Base-by-base conservation (phyloP, 2,797 vertebrate genomes). In the Luscinia megarhynchos region DNA sequence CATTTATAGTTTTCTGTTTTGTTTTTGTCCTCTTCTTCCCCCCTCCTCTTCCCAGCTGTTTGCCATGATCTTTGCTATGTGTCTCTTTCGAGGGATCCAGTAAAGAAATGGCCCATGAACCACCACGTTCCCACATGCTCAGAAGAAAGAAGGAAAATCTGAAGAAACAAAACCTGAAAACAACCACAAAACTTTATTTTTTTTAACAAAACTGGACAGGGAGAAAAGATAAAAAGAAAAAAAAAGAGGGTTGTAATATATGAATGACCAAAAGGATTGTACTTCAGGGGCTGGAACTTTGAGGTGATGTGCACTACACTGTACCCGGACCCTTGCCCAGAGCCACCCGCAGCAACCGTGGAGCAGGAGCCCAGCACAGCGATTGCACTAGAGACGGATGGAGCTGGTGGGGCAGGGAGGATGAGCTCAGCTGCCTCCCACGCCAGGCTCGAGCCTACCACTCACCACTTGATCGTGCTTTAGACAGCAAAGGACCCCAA, bases 11-110 rank as follows among this genome's bases (percentile, higher is more conserved):
- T 78, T 57, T 90, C 40, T 94, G 12, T 87, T 91, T 90, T 90
- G 69, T 45, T 78, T 90, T 40, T 94, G 19, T 20, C 21, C 74
- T 94, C 18, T 83, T 86, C 45, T 82, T 30, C 11, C 27, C 10
- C 9, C 1, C 3, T 67, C 14, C 7, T 59, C 51, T 96, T 91
- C 30, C 17, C 98, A 99, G 99, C 98, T 99, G 34, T 99, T 99
- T 23, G 98, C 99, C 90, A 99, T 99, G 99, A 97, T 99, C 93
- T 99, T 99, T 54, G 99, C 99, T 24, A 99, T 99, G 99, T 99
- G 99, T 97, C 98, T 99, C 92, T 99, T 99, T 96, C 97, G 98
- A 94, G 99, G 99, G 66, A 99, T 99, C 97, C 98, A 99, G 96
- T 99, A 98, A 53, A 97, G 57, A 81, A 85, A 96, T 67, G 89